phyloP scores from a whole-genome alignment of 2,797 vertebrate genomes.

The Falco rusticolus region DNA sequence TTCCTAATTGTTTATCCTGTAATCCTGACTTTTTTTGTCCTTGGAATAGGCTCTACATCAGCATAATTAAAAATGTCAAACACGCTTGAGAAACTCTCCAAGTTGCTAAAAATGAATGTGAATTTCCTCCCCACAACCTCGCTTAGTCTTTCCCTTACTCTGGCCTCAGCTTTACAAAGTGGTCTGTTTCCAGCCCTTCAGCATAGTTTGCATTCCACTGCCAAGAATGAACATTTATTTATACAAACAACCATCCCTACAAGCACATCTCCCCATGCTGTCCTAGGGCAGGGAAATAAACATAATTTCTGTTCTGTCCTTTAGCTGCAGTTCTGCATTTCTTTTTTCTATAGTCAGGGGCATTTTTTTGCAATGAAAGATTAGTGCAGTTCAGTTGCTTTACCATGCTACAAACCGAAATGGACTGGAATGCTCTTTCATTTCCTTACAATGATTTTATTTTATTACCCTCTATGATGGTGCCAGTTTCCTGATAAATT shows the following conservation, averaged over 20 bases:
- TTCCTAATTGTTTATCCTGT: conserved; percentile 40
- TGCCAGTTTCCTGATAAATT: not conserved
- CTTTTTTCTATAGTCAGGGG: not conserved
- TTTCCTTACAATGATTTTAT: not conserved
- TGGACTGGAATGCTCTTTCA: not conserved
- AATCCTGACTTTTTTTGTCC: conserved; percentile 55
- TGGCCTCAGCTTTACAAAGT: conserved; percentile 66
- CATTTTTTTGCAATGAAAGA: not conserved
- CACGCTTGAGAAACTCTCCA: conserved; percentile 71
- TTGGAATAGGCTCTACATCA: conserved; percentile 30
- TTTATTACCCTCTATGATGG: not conserved
- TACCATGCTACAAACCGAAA: not conserved
- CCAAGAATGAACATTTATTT: conserved; percentile 74
- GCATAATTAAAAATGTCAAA: conserved; percentile 61
- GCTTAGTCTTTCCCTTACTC: conserved; percentile 27
- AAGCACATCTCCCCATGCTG: conserved; percentile 37
- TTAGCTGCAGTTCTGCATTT: not conserved
- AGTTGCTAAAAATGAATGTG: conserved; percentile 65
- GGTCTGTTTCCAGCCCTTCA: conserved; percentile 61
- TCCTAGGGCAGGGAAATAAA: conserved; percentile 13
- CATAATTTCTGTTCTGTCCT: not conserved
- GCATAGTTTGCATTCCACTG: conserved; percentile 75
- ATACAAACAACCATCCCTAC: conserved; percentile 67
- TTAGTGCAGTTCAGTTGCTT: not conserved
- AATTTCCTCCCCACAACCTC: conserved; percentile 31